Evolutionary conservation across 2,797 vertebrate species (phyloP).

Genomic region (Limnodromus scolopaceus): DNA sequence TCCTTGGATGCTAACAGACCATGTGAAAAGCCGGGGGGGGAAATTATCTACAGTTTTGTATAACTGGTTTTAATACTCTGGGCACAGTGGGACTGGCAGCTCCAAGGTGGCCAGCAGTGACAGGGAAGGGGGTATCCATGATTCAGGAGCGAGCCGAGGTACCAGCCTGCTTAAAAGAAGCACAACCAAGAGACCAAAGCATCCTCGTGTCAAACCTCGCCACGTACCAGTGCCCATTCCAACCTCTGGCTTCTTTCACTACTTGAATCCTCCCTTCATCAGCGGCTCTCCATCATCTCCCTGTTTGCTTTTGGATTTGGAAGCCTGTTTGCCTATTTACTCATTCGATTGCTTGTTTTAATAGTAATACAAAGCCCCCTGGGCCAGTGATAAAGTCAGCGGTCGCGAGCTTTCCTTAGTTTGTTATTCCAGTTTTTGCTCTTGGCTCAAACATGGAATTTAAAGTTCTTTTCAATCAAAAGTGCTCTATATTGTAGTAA

Average conservation of each 20-base stretch:
- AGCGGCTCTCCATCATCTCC: neutral
- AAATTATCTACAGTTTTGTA: neutral
- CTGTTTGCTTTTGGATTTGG: neutral
- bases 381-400: neutral
- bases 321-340: neutral
- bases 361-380: neutral
- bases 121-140: neutral
- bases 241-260: neutral
- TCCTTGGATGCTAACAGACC: neutral
- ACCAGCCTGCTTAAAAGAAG: neutral
- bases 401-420: neutral
- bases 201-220: neutral
- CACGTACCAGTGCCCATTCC: neutral
- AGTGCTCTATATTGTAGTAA: neutral
- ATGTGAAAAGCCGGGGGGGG: neutral
- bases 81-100: neutral
- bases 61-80: neutral
- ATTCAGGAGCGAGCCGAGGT: rapidly evolving
- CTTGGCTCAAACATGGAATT: neutral
- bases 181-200: neutral
- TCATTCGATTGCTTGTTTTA: neutral
- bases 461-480: slow-evolving; percentile 23
- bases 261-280: neutral
- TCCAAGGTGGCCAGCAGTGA: neutral
- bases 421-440: slow-evolving; percentile 13